Evolutionary conservation across 2,113 vertebrate genomes (phyloP), one percentile per base, ranked within the genome.

Genomic region (Salvelinus namaycush): DNA sequence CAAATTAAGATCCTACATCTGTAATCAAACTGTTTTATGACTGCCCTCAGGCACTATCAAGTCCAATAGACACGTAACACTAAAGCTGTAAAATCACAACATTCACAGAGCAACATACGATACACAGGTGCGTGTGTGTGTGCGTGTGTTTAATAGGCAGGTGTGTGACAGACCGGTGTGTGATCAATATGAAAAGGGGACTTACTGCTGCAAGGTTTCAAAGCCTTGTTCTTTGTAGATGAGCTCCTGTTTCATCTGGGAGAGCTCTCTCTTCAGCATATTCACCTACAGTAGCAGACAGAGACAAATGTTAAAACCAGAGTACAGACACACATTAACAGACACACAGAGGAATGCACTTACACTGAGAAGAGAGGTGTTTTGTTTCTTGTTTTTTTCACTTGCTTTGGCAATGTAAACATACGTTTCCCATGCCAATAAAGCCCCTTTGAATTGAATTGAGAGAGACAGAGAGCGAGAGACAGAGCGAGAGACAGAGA

Each of bases 171-270:
- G 34, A 34, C 34, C 5, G 5, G 34, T 70, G 69, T 51, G 69
- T 3, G 24, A 29, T 31, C 70, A 11, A n/a, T 22, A 54, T 2
- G 3, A 27, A 54, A 39, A 18, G 70, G 14, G 12, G 72, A 62
- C 95, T 95, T 84, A 96, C 95, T 93, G 94, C 87, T 95, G 94
- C 76, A 96, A 78, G 9, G 95, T 96, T 82, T 95, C 94, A 89
- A 95, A 95, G 82, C 95, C 95, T 89, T 95, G 94, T 72, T 96
- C 95, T 83, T 95, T 96, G 84, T 95, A 95, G 57, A 95, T 83
- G 76, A 95, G 88, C 77, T 96, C 95, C 85, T 96, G 95, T 87
- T 95, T 96, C 95, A 96, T 95, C 82, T 95, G 95, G 44, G 89
- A 94, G 59, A 96, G 94, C 66, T 96, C 94, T 80, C 93, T 85